These are phyloP conservation scores for Rhamnusium bicolor DNA, from an alignment of 2,888 invertebrate species.

Conservation along the genomic window DNA sequence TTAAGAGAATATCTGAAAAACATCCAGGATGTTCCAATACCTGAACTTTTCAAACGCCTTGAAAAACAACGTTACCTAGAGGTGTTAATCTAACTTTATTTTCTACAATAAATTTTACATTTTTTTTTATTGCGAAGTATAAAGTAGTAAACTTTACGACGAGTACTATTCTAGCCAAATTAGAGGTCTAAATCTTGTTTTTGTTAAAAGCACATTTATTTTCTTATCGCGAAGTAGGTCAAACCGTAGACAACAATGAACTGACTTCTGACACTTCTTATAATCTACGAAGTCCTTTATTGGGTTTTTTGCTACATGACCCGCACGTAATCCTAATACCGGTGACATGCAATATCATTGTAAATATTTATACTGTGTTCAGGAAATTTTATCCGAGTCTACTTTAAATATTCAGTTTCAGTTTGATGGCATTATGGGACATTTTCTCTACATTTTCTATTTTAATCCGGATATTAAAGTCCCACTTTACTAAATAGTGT, in stretches of 20 bases:
- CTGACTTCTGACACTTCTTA: conserved; percentile 2
- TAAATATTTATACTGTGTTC: conserved; percentile 27
- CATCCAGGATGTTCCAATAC: too few relatives aligned
- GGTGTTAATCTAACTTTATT: too few relatives aligned
- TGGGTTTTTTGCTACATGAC: conserved; percentile 46
- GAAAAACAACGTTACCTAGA: too few relatives aligned
- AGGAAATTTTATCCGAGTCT: not conserved
- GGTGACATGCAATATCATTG: conserved; percentile 1
- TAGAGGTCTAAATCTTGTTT: conserved; percentile 1
- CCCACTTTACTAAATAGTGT: not conserved
- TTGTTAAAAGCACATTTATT: conserved; percentile 2
- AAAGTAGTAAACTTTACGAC: too few relatives aligned
- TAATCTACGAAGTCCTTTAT: conserved; percentile 35
- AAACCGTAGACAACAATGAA: conserved; percentile 10
- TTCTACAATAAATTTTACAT: too few relatives aligned
- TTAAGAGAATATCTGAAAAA: too few relatives aligned
- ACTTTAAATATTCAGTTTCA: not conserved
- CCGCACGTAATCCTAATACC: conserved; percentile 38
- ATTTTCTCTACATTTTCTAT: not conserved
- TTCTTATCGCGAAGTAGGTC: conserved; percentile 22
- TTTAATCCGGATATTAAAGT: not conserved
- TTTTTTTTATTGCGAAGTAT: too few relatives aligned
- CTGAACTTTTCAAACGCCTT: too few relatives aligned
- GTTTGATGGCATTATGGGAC: not conserved
- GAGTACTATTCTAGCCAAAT: not conserved